Percentiles rank a stretch among this genome's conserved stretches.
Evolutionary conservation across 2,797 vertebrate genomes (phyloP).

Genomic region (Ceryle rudis): DNA sequence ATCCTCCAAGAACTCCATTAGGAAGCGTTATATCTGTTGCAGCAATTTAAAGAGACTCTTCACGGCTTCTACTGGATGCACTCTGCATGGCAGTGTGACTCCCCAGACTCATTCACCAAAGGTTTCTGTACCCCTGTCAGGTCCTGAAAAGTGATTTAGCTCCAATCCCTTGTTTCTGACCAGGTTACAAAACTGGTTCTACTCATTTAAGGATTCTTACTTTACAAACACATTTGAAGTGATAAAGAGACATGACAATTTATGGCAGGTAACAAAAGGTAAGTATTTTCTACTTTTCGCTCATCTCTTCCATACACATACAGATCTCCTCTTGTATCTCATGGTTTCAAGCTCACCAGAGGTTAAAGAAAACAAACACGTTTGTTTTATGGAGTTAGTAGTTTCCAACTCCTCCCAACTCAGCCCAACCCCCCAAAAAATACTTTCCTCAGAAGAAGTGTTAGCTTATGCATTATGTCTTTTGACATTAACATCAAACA

Average conservation of each 20-base stretch:
- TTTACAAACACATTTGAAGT: neutral
- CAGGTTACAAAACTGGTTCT: neutral
- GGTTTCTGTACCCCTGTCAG: neutral
- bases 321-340: neutral
- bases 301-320: neutral
- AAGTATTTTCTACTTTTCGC: neutral
- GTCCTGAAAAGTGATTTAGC: neutral
- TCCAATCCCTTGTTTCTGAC: neutral
- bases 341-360: neutral
- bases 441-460: neutral
- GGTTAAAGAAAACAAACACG: neutral
- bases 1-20: neutral
- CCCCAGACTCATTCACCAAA: neutral
- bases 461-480: neutral
- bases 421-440: neutral
- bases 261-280: neutral
- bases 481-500: neutral
- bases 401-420: neutral
- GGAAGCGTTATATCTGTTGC: fast-evolving
- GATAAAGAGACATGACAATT: neutral
- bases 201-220: neutral
- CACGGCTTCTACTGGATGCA: neutral
- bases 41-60: neutral
- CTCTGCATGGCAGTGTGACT: neutral
- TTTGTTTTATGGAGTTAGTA: neutral